A percentile compares a stretch with the other conserved stretches of the same genome.
phyloP scores from a whole-genome alignment of 2,113 vertebrate species.

The Corydoras maculifer region DNA sequence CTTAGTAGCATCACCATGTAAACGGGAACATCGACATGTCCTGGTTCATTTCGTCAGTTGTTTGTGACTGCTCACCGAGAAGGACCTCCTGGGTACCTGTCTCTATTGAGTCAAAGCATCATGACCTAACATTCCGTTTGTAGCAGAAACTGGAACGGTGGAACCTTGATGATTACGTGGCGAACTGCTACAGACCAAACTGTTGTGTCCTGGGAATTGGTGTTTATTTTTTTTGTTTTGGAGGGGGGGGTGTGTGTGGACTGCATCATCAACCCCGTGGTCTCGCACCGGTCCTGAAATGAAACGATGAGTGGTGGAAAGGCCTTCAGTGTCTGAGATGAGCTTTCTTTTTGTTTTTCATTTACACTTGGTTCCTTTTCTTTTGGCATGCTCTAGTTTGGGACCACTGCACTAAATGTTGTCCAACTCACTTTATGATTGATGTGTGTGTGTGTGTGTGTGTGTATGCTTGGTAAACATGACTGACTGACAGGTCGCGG shows the following conservation, averaged over 20 bases:
- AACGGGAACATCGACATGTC: neutral
- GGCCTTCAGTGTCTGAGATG: neutral
- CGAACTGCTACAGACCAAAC: constrained; percentile 42
- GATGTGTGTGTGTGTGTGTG: constrained; percentile 42
- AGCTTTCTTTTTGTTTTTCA: neutral
- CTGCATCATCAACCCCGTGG: constrained; percentile 56
- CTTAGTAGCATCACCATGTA: constrained; percentile 27
- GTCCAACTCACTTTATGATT: constrained; percentile 50
- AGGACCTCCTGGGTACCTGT: constrained; percentile 49
- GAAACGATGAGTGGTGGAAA: constrained; percentile 9
- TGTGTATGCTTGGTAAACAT: constrained; percentile 31
- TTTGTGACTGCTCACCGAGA: constrained; percentile 33
- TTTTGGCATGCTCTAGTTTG: constrained; percentile 44
- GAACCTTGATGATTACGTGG: constrained; percentile 4
- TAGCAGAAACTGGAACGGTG: constrained; percentile 35
- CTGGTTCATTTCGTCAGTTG: constrained; percentile 3
- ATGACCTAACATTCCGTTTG: constrained; percentile 15
- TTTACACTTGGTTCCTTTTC: neutral
- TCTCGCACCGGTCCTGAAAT: constrained; percentile 52
- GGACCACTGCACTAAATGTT: constrained; percentile 55
- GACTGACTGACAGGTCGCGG: constrained; percentile 40
- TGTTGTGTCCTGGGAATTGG: constrained; percentile 49
- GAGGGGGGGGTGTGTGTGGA: constrained; percentile 30
- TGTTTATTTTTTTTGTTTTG: constrained; percentile 36
- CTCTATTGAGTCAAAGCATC: constrained; percentile 42